Conservation (phyloP, 2,888 invertebrate species). For the Lobophora halterata region DNA sequence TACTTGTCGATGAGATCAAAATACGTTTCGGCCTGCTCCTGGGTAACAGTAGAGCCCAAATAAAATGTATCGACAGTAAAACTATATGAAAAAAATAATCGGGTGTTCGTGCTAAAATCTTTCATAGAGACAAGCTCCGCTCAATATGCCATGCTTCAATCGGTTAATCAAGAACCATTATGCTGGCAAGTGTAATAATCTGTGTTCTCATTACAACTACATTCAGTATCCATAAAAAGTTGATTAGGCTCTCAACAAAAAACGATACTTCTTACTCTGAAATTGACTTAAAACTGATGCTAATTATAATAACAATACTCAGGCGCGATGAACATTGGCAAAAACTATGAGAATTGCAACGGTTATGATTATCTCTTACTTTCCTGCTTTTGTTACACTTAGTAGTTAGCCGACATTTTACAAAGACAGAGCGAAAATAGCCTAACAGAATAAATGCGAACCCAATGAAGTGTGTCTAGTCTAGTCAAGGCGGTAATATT, state of each 20-base stretch:
- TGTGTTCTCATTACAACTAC: neutral
- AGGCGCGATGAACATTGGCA: slow-evolving; percentile 41
- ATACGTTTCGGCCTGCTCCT: slow-evolving; percentile 8
- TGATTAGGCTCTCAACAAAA: slow-evolving; percentile 19
- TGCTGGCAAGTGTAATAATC: neutral
- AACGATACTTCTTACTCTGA: slow-evolving; percentile 45
- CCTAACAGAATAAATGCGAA: slow-evolving; percentile 41
- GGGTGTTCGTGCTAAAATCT: slow-evolving; percentile 3
- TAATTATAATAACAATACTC: slow-evolving; percentile 51
- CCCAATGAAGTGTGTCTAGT: slow-evolving; percentile 49
- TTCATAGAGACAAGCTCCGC: slow-evolving; percentile 6
- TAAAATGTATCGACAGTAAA: slow-evolving; percentile 10
- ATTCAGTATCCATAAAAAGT: neutral
- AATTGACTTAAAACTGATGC: slow-evolving; percentile 47
- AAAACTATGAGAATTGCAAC: slow-evolving; percentile 50
- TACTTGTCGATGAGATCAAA: slow-evolving; percentile 18
- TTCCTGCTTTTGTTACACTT: slow-evolving; percentile 34
- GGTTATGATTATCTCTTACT: slow-evolving; percentile 37
- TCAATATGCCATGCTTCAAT: neutral
- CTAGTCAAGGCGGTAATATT: too few species aligned
- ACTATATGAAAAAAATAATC: neutral
- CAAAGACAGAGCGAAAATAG: slow-evolving; percentile 43
- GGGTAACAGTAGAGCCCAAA: slow-evolving; percentile 10
- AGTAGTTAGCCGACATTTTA: slow-evolving; percentile 43
- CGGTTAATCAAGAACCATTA: slow-evolving; percentile 3